Evolutionary conservation across 2,888 invertebrate species (phyloP), one percentile per base, ranked within the genome.

Genomic region (Ennomos quercinarius): DNA sequence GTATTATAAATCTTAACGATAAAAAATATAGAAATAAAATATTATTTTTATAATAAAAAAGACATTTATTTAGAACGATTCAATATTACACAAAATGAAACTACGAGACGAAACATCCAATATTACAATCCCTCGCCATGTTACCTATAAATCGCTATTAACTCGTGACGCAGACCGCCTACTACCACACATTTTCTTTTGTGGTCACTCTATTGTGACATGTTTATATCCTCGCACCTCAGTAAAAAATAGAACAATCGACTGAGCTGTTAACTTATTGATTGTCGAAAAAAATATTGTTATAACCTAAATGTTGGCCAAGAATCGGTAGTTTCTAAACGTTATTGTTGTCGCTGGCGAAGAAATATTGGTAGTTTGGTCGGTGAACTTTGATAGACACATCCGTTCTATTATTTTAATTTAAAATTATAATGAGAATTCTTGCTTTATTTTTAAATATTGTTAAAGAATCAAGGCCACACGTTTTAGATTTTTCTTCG

Each of bases 201-300:
- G 76, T 77, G 70, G 67, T 70, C 66, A 71, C 69, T 66, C 57
- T 57, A 71, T 76, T 69, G 63, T 73, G 80, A 83, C 78, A 80
- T 73, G 63, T 83, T 81, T 84, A 83, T 85, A 72, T 71, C 67
- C 73, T 64, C 52, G 64, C 60, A 66, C 72, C 68, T 71, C 66
- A 64, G 67, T 62, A 67, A 64, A 68, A 70, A 70, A 54, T 61
- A 67, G 65, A 62, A 61, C 70, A 71, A 74, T 69, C 58, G 69
- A 65, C 66, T 60, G 70, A 68, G 43, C 56, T 63, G 78, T 55
- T 67, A 77, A 77, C 67, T 71, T 70, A 71, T 78, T 71, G 61
- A 58, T 62, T 54, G 38, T 51, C 36, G 41, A 43, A 50, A 59
- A 65, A 70, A 47, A 46, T 38, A 39, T 52, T 56, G 34, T 44